Base-by-base conservation (phyloP, 2,888 invertebrate species). In the Chymomyza amoena region DNA sequence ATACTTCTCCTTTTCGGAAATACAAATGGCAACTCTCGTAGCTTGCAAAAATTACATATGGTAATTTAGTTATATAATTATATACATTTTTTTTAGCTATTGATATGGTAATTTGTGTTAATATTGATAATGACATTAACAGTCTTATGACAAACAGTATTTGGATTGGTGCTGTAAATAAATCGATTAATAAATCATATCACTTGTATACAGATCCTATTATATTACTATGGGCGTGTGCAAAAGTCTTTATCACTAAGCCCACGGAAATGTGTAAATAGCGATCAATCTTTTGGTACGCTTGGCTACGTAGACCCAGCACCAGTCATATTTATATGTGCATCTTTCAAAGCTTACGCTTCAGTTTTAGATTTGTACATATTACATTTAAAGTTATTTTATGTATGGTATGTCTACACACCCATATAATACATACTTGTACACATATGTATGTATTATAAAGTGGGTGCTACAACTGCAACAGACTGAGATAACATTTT, bases 211-310 rank as follows among this genome's bases (percentile, higher is more conserved):
- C 13, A 45, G 39, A 32, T 32, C 32, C 32, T 45, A 45, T 13
- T 1, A 2, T 3, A 2, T 3, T 45, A 45, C 4, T 45, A 45
- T 45, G 39, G 39, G 13, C 39, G 39, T 45, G 39, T 45, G 39
- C 39, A 45, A 45, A 45, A 13, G 39, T 13, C 39, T 45, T 36
- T 9, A 36, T 0, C 7, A 36, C 2, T 36, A 36, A 36, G 7
- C 6, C 36, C 6, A 36, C 36, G 1, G 36, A 36, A 36, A 36
- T 36, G 36, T 36, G 36, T 36, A 25, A 25, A 25, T 25, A 25
- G n/a, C 45, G 56, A 63, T 10, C 51, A 52, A 61, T 68, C 61
- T 67, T 77, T 59, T 51, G 60, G 57, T 50, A 36, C 51, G 13
- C 16, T 50, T 39, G 6, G 39, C 13, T 39, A 39, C 39, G 13